These are phyloP conservation scores for Mormyrus proboscirostris DNA, from an alignment of 2,797 vertebrate genomes.

Conservation along the genomic window DNA sequence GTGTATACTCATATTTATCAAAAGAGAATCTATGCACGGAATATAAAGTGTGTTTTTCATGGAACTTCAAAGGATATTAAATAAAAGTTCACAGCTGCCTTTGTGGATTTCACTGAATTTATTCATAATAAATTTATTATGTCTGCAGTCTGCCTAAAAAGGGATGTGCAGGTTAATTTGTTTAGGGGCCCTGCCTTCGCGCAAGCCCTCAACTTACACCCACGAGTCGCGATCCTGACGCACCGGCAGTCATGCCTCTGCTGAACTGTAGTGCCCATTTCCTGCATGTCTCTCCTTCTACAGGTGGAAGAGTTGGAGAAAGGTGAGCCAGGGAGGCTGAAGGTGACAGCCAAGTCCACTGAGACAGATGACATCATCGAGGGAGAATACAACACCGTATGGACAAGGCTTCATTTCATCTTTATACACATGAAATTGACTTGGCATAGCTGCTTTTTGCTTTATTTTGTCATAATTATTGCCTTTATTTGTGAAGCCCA, in stretches of 20 bases:
- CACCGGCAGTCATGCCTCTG: background rate
- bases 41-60: background rate
- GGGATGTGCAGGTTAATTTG: background rate
- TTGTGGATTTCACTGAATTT: background rate
- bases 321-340: conserved; percentile 80
- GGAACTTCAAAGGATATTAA: background rate
- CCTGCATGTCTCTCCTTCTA: background rate
- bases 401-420: conserved; percentile 31
- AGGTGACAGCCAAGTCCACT: conserved; percentile 81
- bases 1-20: background rate
- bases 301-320: conserved; percentile 84
- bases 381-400: conserved; percentile 87
- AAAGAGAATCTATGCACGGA: background rate
- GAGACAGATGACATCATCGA: conserved; percentile 66
- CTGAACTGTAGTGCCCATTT: background rate
- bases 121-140: background rate
- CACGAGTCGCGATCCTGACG: background rate
- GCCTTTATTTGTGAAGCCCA: background rate
- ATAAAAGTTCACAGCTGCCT: background rate
- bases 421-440: background rate
- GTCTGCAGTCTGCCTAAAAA: background rate
- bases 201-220: background rate
- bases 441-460: background rate
- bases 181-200: background rate
- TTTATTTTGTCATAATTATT: background rate